phyloP scores from a whole-genome alignment of 2,797 vertebrate species.

The Tachyglossus aculeatus region DNA sequence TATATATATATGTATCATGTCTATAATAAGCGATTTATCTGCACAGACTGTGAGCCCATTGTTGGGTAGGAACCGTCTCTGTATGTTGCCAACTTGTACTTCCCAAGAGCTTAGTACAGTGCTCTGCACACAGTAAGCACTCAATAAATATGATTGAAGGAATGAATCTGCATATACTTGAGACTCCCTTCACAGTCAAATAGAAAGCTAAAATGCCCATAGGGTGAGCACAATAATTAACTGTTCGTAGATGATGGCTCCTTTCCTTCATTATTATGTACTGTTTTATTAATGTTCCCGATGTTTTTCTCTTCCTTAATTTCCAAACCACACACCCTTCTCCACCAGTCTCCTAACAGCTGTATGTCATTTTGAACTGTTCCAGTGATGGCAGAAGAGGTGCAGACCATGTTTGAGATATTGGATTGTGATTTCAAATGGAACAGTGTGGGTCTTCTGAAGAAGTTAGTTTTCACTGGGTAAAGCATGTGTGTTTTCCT shows the following conservation, averaged over 20 bases:
- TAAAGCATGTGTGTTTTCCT: background rate
- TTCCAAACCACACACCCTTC: background rate
- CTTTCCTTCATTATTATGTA: background rate
- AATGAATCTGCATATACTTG: background rate
- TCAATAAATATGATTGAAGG: too few relatives aligned
- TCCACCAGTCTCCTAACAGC: background rate
- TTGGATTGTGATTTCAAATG: background rate
- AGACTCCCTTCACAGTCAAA: background rate
- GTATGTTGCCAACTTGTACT: too few relatives aligned
- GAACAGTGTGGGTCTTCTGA: background rate
- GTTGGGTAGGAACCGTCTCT: too few relatives aligned
- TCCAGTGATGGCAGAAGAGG: background rate
- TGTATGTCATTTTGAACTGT: background rate
- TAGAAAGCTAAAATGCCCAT: background rate
- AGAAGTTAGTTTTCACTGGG: background rate
- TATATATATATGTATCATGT: too few relatives aligned
- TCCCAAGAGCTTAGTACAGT: too few relatives aligned
- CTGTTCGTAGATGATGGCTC: background rate
- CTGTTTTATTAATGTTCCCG: background rate
- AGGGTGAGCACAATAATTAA: background rate
- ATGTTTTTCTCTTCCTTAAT: background rate
- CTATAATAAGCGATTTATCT: too few relatives aligned
- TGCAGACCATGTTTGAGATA: background rate
- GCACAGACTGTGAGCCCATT: too few relatives aligned
- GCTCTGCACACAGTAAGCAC: background rate